Evolutionary conservation across 2,888 invertebrate genomes (phyloP).

Genomic region (Patella caerulea): DNA sequence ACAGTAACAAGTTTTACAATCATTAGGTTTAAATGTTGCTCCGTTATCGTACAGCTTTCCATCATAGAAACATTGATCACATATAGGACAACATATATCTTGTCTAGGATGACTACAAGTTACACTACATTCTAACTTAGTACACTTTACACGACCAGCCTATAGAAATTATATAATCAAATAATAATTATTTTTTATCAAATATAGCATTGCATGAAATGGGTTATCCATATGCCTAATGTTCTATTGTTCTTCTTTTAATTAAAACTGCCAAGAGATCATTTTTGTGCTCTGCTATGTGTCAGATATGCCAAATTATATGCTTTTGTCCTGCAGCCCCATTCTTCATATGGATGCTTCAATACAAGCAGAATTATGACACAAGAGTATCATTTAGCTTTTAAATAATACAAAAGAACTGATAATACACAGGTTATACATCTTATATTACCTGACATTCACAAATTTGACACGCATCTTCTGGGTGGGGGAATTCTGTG

Average conservation of each 20-base stretch:
- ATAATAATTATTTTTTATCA: too few relatives aligned
- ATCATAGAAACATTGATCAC: slow-evolving; percentile 51
- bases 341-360: too few relatives aligned
- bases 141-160: slow-evolving; percentile 49
- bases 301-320: too few relatives aligned
- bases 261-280: too few relatives aligned
- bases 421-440: not conserved
- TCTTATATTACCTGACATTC: slow-evolving; percentile 43
- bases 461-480: slow-evolving; percentile 49
- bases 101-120: slow-evolving; percentile 49
- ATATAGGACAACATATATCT: slow-evolving; percentile 51
- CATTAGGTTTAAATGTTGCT: slow-evolving; percentile 43
- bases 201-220: too few relatives aligned
- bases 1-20: slow-evolving; percentile 50
- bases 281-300: too few relatives aligned
- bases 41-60: slow-evolving; percentile 38
- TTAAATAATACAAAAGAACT: too few relatives aligned
- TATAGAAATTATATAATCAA: slow-evolving; percentile 20
- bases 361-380: too few relatives aligned
- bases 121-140: slow-evolving; percentile 37
- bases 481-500: slow-evolving; percentile 45
- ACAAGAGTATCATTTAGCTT: too few relatives aligned
- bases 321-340: too few relatives aligned
- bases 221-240: too few relatives aligned
- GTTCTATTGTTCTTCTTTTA: too few relatives aligned